Base-by-base conservation (phyloP, 2,888 invertebrate species). In the Thelaira solivaga region DNA sequence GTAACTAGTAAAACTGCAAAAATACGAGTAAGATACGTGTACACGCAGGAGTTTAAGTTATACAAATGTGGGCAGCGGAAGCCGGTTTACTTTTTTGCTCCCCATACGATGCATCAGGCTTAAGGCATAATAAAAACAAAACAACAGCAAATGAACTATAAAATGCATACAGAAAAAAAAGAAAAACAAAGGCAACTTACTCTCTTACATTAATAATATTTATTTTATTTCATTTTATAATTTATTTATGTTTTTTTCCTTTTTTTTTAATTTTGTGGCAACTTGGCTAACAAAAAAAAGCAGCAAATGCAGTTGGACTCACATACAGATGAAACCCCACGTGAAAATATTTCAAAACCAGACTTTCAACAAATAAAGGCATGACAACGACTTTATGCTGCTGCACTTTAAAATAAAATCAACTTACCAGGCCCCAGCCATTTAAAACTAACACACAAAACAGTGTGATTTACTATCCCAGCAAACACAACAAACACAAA, bases 31-130 rank as follows among this genome's bases (percentile, higher is more conserved):
- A 2, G n/a, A 34, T 13, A 22, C 49, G 41, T 49, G 41, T 59
- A 6, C 29, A 59, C 49, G 26, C 69, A 41, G 59, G 69, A 49
- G 64, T 45, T 36, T 71, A 45, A 20, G 24, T 34, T 39, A 41
- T 36, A 59, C 39, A 41, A 64, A 77, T 73, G 77, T 77, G 68
- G 73, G 77, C 73, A 73, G 73, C 68, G 69, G 64, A 73, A 78
- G 73, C 77, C 64, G 77, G 73, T 73, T 73, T 68, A 55, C 31
- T 49, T 43, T 18, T 20, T 31, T 36, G 24, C 10, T 29, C 2
- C 36, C 16, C 13, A 6, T 26, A n/a, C 2, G 20, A 34, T 51
- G 34, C 16, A 26, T 20, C 10, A 24, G 34, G 34, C 34, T 62
- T 22, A 34, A 24, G 4, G 22, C 16, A 6, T n/a, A n/a, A n/a